These are phyloP conservation scores for Sitta carolinensis DNA, from an alignment of 2,797 vertebrate species.

Conservation along the genomic window DNA sequence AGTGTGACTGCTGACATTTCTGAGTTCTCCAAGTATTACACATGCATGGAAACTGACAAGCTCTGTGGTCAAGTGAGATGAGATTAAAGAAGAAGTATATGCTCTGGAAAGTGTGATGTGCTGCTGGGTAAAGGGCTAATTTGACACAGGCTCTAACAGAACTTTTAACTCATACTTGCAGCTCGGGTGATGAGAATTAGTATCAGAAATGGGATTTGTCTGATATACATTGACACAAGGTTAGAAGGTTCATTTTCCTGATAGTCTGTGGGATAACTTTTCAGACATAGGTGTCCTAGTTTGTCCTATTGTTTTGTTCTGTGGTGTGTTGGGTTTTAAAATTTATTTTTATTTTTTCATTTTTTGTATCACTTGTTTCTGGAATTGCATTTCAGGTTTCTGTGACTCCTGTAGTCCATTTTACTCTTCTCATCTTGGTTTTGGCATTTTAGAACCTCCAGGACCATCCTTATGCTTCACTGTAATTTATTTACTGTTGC, in stretches of 20 bases:
- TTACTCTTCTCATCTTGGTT: not conserved
- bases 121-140: not conserved
- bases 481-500: not conserved
- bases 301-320: not conserved
- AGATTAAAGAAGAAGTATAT: not conserved
- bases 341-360: not conserved
- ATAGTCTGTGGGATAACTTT: not conserved
- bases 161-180: not conserved
- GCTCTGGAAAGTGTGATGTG: not conserved
- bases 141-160: not conserved
- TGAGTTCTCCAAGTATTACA: not conserved
- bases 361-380: not conserved
- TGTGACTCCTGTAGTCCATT: not conserved
- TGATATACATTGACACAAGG: not conserved
- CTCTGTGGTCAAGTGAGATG: not conserved
- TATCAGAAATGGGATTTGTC: not conserved
- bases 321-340: not conserved
- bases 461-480: not conserved
- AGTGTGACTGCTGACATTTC: not conserved
- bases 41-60: not conserved
- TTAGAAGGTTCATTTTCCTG: not conserved
- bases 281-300: not conserved
- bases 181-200: not conserved
- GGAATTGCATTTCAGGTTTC: not conserved
- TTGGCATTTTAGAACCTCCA: not conserved